These are phyloP conservation scores for Pinna nobilis DNA, from an alignment of 1,140 invertebrate genomes.

Conservation along the genomic window DNA sequence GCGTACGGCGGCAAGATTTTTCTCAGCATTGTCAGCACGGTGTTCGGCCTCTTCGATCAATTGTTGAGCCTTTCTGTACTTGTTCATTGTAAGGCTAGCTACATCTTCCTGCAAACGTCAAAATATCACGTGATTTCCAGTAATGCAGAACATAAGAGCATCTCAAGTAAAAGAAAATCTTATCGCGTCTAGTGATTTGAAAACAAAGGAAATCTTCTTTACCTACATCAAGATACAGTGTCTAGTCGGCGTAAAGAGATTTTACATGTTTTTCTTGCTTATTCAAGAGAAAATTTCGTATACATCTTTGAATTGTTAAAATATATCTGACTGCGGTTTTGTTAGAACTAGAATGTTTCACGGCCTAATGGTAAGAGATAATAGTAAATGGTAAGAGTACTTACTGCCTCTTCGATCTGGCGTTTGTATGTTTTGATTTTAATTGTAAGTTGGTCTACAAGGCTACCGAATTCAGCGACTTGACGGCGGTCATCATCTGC, in stretches of 20 bases:
- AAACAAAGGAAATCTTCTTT: too few species aligned
- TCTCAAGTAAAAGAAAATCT: too few species aligned
- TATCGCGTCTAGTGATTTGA: too few species aligned
- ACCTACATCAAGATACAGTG: too few species aligned
- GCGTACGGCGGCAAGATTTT: slow-evolving; percentile 67
- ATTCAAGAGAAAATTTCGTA: too few species aligned
- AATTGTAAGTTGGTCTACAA: slow-evolving; percentile 69
- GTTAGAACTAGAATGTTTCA: background rate
- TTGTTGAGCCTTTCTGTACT: slow-evolving; percentile 74
- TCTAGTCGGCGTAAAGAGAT: too few species aligned
- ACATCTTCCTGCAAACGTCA: slow-evolving; percentile 75
- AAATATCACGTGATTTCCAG: too few species aligned
- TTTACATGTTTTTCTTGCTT: too few species aligned
- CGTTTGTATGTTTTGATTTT: slow-evolving; percentile 73
- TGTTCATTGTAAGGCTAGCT: slow-evolving; percentile 74
- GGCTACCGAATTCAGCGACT: slow-evolving; percentile 65
- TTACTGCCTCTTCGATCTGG: slow-evolving; percentile 74
- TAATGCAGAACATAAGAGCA: too few species aligned
- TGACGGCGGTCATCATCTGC: slow-evolving; percentile 70
- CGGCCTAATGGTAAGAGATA: background rate
- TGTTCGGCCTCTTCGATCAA: slow-evolving; percentile 73
- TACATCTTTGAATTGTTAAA: too few species aligned
- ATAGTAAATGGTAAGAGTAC: slow-evolving; percentile 42
- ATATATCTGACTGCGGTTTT: too few species aligned
- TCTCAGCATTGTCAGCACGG: slow-evolving; percentile 72